Conservation (phyloP, 2,888 invertebrate genomes). For the Ceramica pisi region DNA sequence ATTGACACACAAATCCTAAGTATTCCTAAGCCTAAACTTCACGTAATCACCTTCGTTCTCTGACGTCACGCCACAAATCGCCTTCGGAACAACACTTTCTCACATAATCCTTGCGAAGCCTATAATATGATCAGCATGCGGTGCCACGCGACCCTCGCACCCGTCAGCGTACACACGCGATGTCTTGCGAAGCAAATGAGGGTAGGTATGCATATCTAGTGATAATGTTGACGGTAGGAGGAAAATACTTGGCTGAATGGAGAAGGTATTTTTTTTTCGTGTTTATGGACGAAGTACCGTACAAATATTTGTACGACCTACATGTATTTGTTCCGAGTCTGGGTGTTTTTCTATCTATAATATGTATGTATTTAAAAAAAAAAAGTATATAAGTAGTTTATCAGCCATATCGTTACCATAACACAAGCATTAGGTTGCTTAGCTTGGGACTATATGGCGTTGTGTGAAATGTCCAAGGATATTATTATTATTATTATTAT, state of each 20-base stretch:
- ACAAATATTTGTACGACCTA: no score
- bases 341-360: no score
- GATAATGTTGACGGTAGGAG: slow-evolving; percentile 29
- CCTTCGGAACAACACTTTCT: slow-evolving; percentile 72
- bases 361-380: no score
- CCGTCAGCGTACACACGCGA: slow-evolving; percentile 65
- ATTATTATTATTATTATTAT: no score
- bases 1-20: slow-evolving; percentile 45
- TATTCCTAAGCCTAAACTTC: slow-evolving; percentile 49
- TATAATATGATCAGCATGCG: slow-evolving; percentile 68
- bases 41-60: slow-evolving; percentile 56
- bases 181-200: slow-evolving; percentile 58
- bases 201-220: slow-evolving; percentile 51
- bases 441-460: no score
- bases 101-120: slow-evolving; percentile 73
- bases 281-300: no score
- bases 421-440: no score
- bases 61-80: slow-evolving; percentile 66
- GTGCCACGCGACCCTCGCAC: slow-evolving; percentile 68
- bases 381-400: no score
- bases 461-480: no score
- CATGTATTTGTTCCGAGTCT: no score
- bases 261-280: slow-evolving; percentile 12
- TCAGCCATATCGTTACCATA: no score
- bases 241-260: slow-evolving; percentile 18